These are phyloP conservation scores for Drosophila malerkotliana DNA, from an alignment of 1,140 invertebrate species.

Conservation along the genomic window DNA sequence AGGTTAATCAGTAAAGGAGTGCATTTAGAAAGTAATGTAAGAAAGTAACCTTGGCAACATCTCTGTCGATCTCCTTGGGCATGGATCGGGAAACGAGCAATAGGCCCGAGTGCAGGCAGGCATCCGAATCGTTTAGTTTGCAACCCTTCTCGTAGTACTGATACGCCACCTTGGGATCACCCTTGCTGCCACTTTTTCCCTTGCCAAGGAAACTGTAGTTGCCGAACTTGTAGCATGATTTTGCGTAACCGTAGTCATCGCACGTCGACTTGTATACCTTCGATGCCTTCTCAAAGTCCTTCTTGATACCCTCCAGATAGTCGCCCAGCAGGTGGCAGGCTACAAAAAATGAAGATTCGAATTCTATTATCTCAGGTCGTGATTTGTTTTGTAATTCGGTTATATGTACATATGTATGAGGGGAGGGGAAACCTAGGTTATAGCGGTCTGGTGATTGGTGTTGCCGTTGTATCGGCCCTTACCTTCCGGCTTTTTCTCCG, in stretches of 20 bases:
- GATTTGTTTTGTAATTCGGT: constrained; percentile 56
- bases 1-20: background rate
- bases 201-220: constrained; percentile 88
- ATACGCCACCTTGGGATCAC: constrained; percentile 86
- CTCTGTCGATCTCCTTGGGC: constrained; percentile 84
- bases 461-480: constrained; percentile 38
- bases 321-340: constrained; percentile 96
- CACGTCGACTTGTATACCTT: constrained; percentile 93
- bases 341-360: constrained; percentile 68
- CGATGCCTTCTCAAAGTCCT: constrained; percentile 90
- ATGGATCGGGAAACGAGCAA: constrained; percentile 86
- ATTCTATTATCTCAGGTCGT: background rate
- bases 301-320: constrained; percentile 92
- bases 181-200: constrained; percentile 85
- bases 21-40: background rate
- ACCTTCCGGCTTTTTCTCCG: constrained; percentile 93
- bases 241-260: constrained; percentile 90
- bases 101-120: constrained; percentile 91
- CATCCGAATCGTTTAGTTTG: constrained; percentile 87
- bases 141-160: constrained; percentile 93
- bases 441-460: constrained; percentile 27
- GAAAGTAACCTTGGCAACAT: constrained; percentile 85
- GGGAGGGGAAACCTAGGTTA: constrained; percentile 58
- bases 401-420: background rate
- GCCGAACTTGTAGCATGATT: constrained; percentile 94